phyloP scores from a whole-genome alignment of 2,888 invertebrate genomes.

The Emmelina monodactyla region DNA sequence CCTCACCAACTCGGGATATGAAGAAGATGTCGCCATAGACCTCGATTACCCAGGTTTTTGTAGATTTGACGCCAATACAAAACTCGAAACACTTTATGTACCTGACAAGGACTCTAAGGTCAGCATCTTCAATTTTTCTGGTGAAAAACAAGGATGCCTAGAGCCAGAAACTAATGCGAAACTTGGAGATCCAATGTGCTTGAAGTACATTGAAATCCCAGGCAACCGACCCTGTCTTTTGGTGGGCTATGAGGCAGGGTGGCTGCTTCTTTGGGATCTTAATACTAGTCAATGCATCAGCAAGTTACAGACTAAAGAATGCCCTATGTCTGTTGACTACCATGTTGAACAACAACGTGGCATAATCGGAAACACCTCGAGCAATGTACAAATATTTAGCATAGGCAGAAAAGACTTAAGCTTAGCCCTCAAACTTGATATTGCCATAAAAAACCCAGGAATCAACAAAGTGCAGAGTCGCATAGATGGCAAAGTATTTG shows the following conservation, averaged over 20 bases:
- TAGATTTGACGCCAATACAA: constrained; percentile 68
- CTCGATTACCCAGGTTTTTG: constrained; percentile 76
- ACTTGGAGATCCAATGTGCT: constrained; percentile 72
- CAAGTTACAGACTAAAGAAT: constrained; percentile 67
- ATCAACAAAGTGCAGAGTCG: constrained; percentile 74
- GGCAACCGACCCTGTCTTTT: constrained; percentile 64
- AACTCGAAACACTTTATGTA: constrained; percentile 70
- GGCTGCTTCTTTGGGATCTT: constrained; percentile 76
- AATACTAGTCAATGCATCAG: constrained; percentile 66
- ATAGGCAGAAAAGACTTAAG: constrained; percentile 62
- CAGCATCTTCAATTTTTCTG: constrained; percentile 56
- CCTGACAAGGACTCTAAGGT: constrained; percentile 68
- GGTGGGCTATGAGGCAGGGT: constrained; percentile 78
- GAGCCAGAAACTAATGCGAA: constrained; percentile 40
- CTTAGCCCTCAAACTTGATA: constrained; percentile 66
- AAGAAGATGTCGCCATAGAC: constrained; percentile 62
- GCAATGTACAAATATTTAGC: constrained; percentile 69
- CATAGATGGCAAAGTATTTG: constrained; percentile 75
- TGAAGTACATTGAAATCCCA: constrained; percentile 59
- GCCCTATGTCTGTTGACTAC: constrained; percentile 77
- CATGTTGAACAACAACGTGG: constrained; percentile 71
- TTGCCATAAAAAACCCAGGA: constrained; percentile 76
- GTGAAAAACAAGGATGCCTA: constrained; percentile 43
- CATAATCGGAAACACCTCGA: constrained; percentile 71
- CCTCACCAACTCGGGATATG: constrained; percentile 67